These are phyloP conservation scores for Nibea albiflora DNA, from an alignment of 2,113 vertebrate genomes.

Conservation along the genomic window DNA sequence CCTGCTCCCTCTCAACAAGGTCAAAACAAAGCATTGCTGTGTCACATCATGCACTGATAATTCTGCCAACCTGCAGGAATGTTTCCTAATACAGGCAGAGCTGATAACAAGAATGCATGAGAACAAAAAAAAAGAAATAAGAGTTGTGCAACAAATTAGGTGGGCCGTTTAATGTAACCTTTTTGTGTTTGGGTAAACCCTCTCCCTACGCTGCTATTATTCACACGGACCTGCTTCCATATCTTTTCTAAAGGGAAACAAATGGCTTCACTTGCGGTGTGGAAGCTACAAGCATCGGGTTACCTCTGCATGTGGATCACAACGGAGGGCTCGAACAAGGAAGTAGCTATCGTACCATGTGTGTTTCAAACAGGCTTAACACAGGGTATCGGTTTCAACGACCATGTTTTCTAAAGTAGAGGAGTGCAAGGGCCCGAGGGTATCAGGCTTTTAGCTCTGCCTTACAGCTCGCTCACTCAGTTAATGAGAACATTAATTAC, in stretches of 20 bases:
- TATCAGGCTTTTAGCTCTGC: conserved; percentile 63
- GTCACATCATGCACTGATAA: conserved; percentile 50
- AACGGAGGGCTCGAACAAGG: conserved; percentile 55
- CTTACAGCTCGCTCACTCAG: conserved; percentile 66
- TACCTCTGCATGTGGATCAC: conserved; percentile 48
- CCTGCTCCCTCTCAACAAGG: conserved; percentile 67
- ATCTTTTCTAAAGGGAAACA: conserved; percentile 66
- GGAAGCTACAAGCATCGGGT: conserved; percentile 58
- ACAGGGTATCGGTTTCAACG: conserved; percentile 51
- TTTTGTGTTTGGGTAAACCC: conserved; percentile 50
- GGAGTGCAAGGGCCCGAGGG: conserved; percentile 48
- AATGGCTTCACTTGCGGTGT: conserved; percentile 59
- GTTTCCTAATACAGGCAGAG: conserved; percentile 31
- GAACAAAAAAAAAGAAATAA: conserved; percentile 24
- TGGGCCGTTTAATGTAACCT: conserved; percentile 62
- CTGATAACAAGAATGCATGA: conserved; percentile 31
- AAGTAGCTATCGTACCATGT: conserved; percentile 30
- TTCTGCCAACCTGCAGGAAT: conserved; percentile 54
- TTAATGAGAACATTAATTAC: conserved; percentile 82
- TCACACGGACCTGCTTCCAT: conserved; percentile 59
- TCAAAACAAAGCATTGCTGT: conserved; percentile 65
- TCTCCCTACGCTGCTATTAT: conserved; percentile 41
- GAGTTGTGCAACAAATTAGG: conserved; percentile 44
- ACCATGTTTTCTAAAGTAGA: conserved; percentile 43
- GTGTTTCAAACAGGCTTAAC: conserved; percentile 44